These are phyloP conservation scores for Archips crataeganus DNA, from an alignment of 2,888 invertebrate genomes.

Conservation along the genomic window DNA sequence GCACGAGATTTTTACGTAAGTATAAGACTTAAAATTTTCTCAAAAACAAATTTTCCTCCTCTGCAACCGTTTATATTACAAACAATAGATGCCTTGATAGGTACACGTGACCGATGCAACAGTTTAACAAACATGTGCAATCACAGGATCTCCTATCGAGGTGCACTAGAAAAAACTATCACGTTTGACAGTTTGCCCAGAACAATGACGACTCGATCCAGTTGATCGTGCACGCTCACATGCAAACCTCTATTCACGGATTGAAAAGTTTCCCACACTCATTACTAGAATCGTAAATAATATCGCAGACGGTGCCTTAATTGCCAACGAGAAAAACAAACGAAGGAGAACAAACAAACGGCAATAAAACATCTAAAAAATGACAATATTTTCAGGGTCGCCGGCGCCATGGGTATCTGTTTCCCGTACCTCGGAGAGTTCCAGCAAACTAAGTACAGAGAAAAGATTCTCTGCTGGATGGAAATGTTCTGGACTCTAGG, in stretches of 20 bases:
- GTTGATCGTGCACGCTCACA: background rate
- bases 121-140: slow-evolving; percentile 8
- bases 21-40: too few relatives aligned
- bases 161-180: slow-evolving; percentile 15
- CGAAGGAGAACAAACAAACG: slow-evolving; percentile 1
- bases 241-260: slow-evolving; percentile 20
- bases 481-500: slow-evolving; percentile 94
- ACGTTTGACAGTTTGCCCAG: slow-evolving; percentile 30
- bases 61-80: background rate
- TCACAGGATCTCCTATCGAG: slow-evolving; percentile 1
- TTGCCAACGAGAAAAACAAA: slow-evolving; percentile 26
- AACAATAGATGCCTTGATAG: background rate
- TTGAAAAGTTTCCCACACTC: slow-evolving; percentile 25
- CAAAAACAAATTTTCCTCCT: background rate
- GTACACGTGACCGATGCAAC: slow-evolving; percentile 23
- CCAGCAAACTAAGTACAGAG: slow-evolving; percentile 91
- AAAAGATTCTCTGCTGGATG: slow-evolving; percentile 94
- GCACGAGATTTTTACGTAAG: too few relatives aligned
- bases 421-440: slow-evolving; percentile 94
- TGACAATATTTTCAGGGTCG: slow-evolving; percentile 85
- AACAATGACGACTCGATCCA: slow-evolving; percentile 23
- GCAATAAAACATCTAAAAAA: background rate
- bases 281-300: slow-evolving; percentile 31
- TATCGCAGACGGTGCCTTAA: slow-evolving; percentile 8
- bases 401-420: slow-evolving; percentile 93